Evolutionary conservation across 2,113 vertebrate genomes (phyloP).

Genomic region (Nansenia antarctica): DNA sequence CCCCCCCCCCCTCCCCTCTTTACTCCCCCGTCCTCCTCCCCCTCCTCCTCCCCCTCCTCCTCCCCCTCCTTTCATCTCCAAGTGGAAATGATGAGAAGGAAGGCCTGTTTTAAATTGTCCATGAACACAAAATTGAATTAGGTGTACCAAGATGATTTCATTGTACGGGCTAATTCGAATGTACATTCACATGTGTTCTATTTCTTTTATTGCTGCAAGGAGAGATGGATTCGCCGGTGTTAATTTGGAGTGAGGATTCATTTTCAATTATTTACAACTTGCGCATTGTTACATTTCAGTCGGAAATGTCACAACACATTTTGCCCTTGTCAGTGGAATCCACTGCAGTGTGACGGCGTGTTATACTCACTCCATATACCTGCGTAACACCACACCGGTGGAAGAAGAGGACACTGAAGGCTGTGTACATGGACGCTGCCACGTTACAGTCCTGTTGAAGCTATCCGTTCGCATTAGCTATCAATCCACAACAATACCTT

Average conservation of each 20-base stretch:
- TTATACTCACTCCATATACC: background rate
- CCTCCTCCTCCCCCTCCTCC: background rate
- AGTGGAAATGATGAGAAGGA: background rate
- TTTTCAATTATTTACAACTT: slow-evolving; percentile 19
- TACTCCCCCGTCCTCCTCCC: background rate
- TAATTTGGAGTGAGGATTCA: slow-evolving; percentile 10
- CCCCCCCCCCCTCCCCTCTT: background rate
- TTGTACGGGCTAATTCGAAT: slow-evolving; percentile 13
- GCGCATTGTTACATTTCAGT: slow-evolving; percentile 4
- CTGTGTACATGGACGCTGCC: background rate
- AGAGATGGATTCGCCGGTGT: slow-evolving; percentile 2
- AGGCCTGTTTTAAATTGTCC: slow-evolving; percentile 17
- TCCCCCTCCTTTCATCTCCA: background rate
- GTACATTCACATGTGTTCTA: background rate
- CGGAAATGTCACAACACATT: slow-evolving; percentile 4
- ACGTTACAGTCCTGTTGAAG: no score
- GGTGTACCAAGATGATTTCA: slow-evolving; percentile 14
- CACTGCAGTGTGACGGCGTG: background rate
- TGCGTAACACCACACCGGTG: background rate
- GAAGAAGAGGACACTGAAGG: background rate
- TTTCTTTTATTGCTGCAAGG: slow-evolving; percentile 17
- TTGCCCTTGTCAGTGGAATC: slow-evolving; percentile 1
- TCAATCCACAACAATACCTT: no score
- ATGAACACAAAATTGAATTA: slow-evolving; percentile 28
- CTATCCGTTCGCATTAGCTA: no score